phyloP scores from a whole-genome alignment of 1,140 invertebrate genomes.

The Lasaia peninsularis region DNA sequence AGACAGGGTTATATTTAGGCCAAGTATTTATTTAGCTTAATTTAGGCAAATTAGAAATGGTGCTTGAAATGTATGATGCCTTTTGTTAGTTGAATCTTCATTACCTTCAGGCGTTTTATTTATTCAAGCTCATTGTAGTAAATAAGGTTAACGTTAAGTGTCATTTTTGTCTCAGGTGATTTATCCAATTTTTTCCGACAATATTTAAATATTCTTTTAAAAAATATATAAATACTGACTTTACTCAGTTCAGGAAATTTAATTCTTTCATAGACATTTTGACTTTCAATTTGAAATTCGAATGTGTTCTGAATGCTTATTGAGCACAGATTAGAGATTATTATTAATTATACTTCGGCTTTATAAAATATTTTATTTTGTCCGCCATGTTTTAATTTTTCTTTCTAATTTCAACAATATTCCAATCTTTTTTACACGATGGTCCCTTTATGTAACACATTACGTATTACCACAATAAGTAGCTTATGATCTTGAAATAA shows the following conservation, averaged over 20 bases:
- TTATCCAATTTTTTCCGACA: neutral
- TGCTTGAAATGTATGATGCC: constrained; percentile 15
- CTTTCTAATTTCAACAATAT: no score
- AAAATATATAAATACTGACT: neutral
- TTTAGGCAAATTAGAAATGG: constrained; percentile 34
- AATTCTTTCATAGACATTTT: no score
- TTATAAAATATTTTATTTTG: no score
- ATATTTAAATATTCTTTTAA: neutral
- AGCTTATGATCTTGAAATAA: no score
- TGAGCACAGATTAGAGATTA: no score
- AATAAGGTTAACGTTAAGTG: neutral
- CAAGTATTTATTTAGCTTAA: constrained; percentile 58
- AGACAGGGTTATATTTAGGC: constrained; percentile 54
- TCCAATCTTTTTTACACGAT: no score
- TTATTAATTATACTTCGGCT: no score
- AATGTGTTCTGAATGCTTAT: no score
- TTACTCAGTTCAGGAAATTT: neutral
- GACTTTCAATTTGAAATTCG: no score
- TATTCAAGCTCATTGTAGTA: constrained; percentile 7
- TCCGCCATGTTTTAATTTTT: no score
- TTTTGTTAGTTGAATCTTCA: neutral
- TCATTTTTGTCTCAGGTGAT: neutral
- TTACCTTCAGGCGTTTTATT: neutral
- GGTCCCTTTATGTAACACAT: no score
- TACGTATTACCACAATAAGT: no score